Evolutionary conservation across 1,140 invertebrate species (phyloP), one percentile per base, ranked within the genome.

Genomic region (Drosophila tsacasi): DNA sequence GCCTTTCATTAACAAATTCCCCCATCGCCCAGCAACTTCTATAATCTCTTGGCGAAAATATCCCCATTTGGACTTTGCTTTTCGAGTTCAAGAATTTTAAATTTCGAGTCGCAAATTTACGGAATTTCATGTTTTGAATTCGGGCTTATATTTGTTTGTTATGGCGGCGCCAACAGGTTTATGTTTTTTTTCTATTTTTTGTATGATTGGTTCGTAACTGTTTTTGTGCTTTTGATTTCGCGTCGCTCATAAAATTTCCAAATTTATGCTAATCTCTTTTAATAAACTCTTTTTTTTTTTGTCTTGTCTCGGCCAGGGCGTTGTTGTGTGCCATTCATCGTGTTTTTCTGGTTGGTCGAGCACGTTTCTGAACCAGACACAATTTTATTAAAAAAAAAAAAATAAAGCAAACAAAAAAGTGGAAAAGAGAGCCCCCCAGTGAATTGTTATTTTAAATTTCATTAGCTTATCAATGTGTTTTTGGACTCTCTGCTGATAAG

Each of bases 261-360:
- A 79, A 84, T 81, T 75, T 78, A 73, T 78, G 74, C 71, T 59
- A 76, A 76, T 62, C 55, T 63, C 37, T 67, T 62, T 77, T 37
- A 69, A 65, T 81, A 71, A 62, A 57, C 49, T 57, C 54, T 55
- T 37, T 37, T 23, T 35, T 54, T 50, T 52, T 32, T 35, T 46
- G 68, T 64, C 39, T 60, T 65, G 39, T 47, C 30, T 30, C 8
- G 2, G 66, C 60, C 60, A 17, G 50, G 54, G 19, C 52, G 46
- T 27, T 73, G 76, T 40, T 39, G 35, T 57, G 35, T 55, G 54
- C 21, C 44, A 80, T 44, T 79, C 68, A 54, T 79, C 83, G 61
- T 87, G 80, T 87, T 80, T 83, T 89, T 83, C 83, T 87, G 83
- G 76, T 87, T 83, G 68, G 69, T 6, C n/a, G 15, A 76, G 74